Conservation (phyloP, 2,113 vertebrate species). For the Penelope pileata region DNA sequence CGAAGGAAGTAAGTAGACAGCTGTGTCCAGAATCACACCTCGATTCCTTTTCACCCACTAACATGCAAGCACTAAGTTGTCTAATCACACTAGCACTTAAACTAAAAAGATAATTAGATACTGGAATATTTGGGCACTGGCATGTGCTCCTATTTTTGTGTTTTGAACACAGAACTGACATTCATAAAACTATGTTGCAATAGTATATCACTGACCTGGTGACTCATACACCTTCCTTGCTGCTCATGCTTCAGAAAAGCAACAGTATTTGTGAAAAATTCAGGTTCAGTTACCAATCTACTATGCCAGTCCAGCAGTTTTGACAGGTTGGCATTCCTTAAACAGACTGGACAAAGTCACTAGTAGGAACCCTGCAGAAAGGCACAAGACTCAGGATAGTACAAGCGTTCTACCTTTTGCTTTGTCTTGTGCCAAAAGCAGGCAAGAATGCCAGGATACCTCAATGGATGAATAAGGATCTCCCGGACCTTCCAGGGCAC, state of each 20-base stretch:
- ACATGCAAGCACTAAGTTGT: neutral
- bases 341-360: neutral
- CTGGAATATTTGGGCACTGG: neutral
- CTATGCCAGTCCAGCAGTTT: neutral
- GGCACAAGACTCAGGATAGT: neutral
- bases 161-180: neutral
- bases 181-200: neutral
- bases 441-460: too few relatives aligned
- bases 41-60: neutral
- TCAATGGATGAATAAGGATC: too few relatives aligned
- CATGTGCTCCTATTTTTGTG: neutral
- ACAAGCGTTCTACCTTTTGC: neutral
- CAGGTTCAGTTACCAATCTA: neutral
- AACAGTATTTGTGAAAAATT: neutral
- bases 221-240: neutral
- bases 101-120: neutral
- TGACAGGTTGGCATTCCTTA: neutral
- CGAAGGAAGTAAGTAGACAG: neutral
- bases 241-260: neutral
- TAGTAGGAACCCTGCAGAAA: neutral
- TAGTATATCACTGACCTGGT: rapidly evolving
- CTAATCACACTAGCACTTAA: neutral
- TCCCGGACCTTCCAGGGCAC: too few relatives aligned
- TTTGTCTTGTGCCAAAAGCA: neutral
- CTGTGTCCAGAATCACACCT: neutral